These are phyloP conservation scores for Tapera naevia DNA, from an alignment of 2,797 vertebrate species.

Conservation along the genomic window DNA sequence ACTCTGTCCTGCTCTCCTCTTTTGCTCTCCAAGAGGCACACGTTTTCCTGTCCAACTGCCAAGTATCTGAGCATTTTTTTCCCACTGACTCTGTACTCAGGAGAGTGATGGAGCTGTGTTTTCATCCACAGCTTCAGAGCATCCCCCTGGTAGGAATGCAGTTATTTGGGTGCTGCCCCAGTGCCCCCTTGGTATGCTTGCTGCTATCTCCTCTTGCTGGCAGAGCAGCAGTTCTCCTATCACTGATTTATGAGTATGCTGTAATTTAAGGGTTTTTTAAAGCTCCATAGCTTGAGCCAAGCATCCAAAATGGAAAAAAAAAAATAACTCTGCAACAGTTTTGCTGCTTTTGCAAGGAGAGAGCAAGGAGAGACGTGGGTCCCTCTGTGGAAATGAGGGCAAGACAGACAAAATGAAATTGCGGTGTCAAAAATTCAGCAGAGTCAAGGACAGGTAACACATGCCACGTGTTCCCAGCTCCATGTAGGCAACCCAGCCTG, in stretches of 20 bases:
- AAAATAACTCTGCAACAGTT: neutral
- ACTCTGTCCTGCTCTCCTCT: neutral
- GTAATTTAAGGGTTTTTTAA: neutral
- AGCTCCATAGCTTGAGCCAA: neutral
- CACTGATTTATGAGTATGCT: neutral
- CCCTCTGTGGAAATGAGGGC: neutral
- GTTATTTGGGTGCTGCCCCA: neutral
- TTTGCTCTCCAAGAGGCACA: neutral
- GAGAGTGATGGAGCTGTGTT: neutral
- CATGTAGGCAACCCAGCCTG: accelerated
- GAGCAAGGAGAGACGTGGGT: neutral
- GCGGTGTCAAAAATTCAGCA: neutral
- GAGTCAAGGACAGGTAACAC: neutral
- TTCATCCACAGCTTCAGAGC: neutral
- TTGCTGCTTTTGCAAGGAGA: neutral
- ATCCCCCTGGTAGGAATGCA: neutral
- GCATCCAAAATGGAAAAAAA: neutral
- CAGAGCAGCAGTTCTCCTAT: neutral
- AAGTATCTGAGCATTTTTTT: neutral
- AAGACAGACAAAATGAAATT: neutral
- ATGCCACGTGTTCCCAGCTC: neutral
- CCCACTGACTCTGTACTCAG: neutral
- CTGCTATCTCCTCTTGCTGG: neutral
- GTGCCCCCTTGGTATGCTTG: accelerated
- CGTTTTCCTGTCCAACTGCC: neutral